phyloP scores from a whole-genome alignment of 1,140 invertebrate genomes.

The Drosophila varians region DNA sequence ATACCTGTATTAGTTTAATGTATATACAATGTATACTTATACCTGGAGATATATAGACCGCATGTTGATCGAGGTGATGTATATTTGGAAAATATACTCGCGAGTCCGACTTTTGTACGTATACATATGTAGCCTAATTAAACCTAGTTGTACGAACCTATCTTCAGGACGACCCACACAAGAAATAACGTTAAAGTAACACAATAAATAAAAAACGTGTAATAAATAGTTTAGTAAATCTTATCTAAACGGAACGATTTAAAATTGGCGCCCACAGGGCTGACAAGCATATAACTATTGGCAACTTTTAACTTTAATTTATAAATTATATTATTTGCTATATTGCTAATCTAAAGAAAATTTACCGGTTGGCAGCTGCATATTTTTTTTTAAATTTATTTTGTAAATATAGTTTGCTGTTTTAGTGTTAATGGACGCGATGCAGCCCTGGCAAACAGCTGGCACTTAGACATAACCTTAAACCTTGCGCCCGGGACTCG shows the following conservation, averaged over 20 bases:
- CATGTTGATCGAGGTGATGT: constrained; percentile 37
- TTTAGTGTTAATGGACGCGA: background rate
- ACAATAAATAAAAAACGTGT: constrained; percentile 28
- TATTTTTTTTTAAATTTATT: background rate
- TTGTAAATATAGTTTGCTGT: background rate
- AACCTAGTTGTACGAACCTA: constrained; percentile 45
- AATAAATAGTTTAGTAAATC: constrained; percentile 4
- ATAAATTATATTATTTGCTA: background rate
- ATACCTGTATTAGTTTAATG: constrained; percentile 26
- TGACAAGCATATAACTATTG: background rate
- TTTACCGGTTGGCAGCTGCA: background rate
- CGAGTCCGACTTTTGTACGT: constrained; percentile 56
- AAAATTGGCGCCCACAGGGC: background rate
- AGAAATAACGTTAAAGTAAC: constrained; percentile 59
- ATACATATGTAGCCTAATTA: constrained; percentile 67
- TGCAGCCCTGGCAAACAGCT: constrained; percentile 18
- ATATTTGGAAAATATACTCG: constrained; percentile 61
- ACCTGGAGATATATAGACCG: constrained; percentile 39
- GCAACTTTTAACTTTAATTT: background rate
- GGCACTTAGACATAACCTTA: constrained; percentile 47
- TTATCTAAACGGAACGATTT: background rate
- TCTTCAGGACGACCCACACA: constrained; percentile 28
- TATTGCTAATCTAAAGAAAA: background rate
- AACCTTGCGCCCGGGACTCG: constrained; percentile 14
- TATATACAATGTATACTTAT: constrained; percentile 38